Evolutionary conservation across 1,140 invertebrate genomes (phyloP).

Genomic region (Cyclina sinensis): DNA sequence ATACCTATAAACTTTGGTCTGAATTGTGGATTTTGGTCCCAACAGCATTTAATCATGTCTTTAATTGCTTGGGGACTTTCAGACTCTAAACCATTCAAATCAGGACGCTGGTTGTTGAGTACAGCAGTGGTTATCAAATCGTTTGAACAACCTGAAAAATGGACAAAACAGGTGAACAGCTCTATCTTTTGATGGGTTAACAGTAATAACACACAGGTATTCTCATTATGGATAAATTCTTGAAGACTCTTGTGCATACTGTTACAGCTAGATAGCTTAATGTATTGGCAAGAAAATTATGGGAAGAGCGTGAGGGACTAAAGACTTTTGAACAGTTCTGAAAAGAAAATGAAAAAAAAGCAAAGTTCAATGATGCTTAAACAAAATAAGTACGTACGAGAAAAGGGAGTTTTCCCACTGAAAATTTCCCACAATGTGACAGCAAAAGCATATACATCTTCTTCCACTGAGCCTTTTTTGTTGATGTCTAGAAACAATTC

Average conservation of each 20-base stretch:
- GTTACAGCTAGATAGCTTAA: no score
- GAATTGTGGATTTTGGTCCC: constrained; percentile 72
- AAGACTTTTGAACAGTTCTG: no score
- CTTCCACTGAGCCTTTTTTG: constrained; percentile 62
- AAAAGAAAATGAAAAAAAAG: no score
- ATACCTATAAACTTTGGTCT: constrained; percentile 73
- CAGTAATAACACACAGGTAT: no score
- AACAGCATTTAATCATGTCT: constrained; percentile 73
- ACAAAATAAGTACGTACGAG: constrained; percentile 65
- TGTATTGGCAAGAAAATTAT: no score
- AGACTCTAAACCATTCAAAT: constrained; percentile 56
- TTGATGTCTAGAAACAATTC: constrained; percentile 75
- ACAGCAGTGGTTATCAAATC: constrained; percentile 71
- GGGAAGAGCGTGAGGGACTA: no score
- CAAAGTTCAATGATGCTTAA: no score
- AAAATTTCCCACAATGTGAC: constrained; percentile 74
- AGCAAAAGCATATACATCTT: constrained; percentile 77
- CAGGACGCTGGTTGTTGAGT: constrained; percentile 74
- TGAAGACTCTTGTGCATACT: no score
- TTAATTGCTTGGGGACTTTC: constrained; percentile 63
- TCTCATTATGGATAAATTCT: no score
- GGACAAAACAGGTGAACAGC: no score
- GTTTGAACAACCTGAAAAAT: constrained; percentile 43
- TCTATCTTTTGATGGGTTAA: no score
- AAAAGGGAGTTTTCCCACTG: constrained; percentile 68